Evolutionary conservation across 2,888 invertebrate species (phyloP).

Genomic region (Tupiocoris notatus): DNA sequence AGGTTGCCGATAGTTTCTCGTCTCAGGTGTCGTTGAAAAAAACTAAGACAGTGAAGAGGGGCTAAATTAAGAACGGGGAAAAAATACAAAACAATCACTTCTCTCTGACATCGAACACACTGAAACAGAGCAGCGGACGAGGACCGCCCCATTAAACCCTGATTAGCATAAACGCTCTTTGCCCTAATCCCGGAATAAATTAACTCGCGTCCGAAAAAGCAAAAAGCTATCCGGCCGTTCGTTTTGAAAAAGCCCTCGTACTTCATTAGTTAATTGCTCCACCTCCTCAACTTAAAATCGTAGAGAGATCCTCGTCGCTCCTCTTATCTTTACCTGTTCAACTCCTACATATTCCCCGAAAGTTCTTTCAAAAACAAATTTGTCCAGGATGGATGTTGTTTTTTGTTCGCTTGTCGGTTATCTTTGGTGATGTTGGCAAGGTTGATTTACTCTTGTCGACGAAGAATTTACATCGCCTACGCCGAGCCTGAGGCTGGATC

Average conservation of each 20-base stretch:
- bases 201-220: conserved; percentile 18
- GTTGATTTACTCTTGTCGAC: neutral
- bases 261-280: conserved; percentile 41
- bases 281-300: neutral
- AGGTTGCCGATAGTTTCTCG: neutral
- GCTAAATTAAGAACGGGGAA: neutral
- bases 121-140: too few relatives aligned
- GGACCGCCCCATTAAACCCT: conserved; percentile 24
- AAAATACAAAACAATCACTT: neutral
- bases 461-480: neutral
- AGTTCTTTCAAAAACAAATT: neutral
- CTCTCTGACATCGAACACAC: neutral
- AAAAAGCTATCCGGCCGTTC: neutral
- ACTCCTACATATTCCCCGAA: conserved; percentile 1
- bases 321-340: conserved; percentile 17
- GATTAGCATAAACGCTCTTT: conserved; percentile 36
- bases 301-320: conserved; percentile 3
- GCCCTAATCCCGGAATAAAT: conserved; percentile 35
- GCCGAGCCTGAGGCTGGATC: neutral
- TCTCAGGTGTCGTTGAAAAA: neutral
- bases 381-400: neutral
- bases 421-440: neutral
- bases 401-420: neutral
- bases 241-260: conserved; percentile 29
- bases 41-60: neutral